Evolutionary conservation across 1,140 invertebrate species (phyloP).

Genomic region (Gryon sp.): DNA sequence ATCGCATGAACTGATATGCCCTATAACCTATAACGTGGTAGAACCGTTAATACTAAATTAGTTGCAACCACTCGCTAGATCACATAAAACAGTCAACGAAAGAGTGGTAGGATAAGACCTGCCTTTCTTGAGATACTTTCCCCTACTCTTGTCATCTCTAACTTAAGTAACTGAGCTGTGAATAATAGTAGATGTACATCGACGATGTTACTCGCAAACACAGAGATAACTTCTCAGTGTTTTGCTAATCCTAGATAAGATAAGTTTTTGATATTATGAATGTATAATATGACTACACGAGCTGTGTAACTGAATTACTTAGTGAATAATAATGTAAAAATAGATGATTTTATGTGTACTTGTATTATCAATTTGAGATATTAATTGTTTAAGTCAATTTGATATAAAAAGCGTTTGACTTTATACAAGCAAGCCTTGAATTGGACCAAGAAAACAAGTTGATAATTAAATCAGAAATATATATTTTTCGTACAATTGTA

Average conservation of each 20-base stretch:
- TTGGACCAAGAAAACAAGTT: too few species aligned
- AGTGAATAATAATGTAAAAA: conserved; percentile 51
- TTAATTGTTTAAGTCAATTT: too few species aligned
- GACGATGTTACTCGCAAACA: conserved; percentile 43
- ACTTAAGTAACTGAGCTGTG: conserved; percentile 44
- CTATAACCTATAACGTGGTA: too few species aligned
- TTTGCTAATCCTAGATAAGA: conserved; percentile 59
- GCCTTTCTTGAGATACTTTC: not conserved
- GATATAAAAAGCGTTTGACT: too few species aligned
- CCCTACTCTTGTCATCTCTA: not conserved
- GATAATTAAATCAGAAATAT: too few species aligned
- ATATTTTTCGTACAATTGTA: too few species aligned
- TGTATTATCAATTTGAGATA: too few species aligned
- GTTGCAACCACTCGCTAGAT: too few species aligned
- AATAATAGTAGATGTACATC: conserved; percentile 51
- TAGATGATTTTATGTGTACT: too few species aligned
- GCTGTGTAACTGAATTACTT: conserved; percentile 53
- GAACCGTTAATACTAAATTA: conserved; percentile 1
- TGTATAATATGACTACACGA: conserved; percentile 45
- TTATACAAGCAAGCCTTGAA: too few species aligned
- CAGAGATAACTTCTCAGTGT: conserved; percentile 32
- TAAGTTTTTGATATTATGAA: conserved; percentile 55
- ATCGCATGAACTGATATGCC: too few species aligned
- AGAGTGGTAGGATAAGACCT: conserved; percentile 4
- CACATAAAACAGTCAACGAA: too few species aligned